These are phyloP conservation scores for Eristalinus aeneus DNA, from an alignment of 2,888 invertebrate species.

Conservation along the genomic window DNA sequence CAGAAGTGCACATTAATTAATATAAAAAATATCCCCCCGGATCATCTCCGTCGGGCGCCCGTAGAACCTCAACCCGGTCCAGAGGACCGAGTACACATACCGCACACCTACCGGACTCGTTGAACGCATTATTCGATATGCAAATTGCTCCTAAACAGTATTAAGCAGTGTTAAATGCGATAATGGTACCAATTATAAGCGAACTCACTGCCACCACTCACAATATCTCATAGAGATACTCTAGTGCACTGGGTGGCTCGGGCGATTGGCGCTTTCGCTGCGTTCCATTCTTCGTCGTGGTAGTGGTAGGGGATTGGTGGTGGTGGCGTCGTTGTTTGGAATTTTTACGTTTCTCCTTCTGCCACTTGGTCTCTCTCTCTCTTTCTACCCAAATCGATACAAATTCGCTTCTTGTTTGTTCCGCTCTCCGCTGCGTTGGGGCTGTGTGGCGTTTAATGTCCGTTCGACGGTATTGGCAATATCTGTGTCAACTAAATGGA, in stretches of 20 bases:
- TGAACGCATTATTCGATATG: conserved; percentile 77
- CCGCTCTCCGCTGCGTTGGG: conserved; percentile 5
- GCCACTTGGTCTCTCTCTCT: not conserved
- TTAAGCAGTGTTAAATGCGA: conserved; percentile 77
- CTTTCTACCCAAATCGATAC: not conserved
- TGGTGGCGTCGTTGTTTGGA: conserved; percentile 9
- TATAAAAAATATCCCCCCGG: conserved; percentile 14
- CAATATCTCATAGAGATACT: conserved; percentile 47
- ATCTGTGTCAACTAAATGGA: conserved; percentile 68
- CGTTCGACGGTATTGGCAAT: conserved; percentile 24
- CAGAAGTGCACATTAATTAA: conserved; percentile 2
- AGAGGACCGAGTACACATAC: not conserved
- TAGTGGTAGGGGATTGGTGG: no score
- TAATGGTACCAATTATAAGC: conserved; percentile 69
- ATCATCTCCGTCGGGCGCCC: conserved; percentile 13
- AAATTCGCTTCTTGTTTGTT: not conserved
- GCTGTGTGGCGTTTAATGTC: not conserved
- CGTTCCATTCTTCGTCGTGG: conserved; percentile 1
- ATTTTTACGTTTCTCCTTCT: conserved; percentile 1
- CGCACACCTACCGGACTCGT: conserved; percentile 31
- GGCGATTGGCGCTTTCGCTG: conserved; percentile 45
- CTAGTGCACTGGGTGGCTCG: conserved; percentile 26
- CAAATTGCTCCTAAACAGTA: conserved; percentile 78
- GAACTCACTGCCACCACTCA: conserved; percentile 50
- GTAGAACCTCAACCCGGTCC: conserved; percentile 17